Evolutionary conservation across 1,140 invertebrate genomes (phyloP), one percentile per base, ranked within the genome.

Genomic region (Dinothrombium tinctorium): DNA sequence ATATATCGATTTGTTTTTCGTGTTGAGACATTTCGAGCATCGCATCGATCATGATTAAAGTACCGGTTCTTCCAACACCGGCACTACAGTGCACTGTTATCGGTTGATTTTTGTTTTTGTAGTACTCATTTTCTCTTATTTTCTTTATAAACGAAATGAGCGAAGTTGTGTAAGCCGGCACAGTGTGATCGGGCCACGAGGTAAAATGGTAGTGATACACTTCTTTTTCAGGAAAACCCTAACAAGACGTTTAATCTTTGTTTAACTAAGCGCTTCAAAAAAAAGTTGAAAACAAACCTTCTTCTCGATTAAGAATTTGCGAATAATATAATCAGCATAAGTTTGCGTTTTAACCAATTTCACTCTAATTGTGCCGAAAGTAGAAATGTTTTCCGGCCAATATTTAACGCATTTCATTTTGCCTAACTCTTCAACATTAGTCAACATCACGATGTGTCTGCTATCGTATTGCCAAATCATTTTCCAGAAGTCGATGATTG

Each of bases 31-130:
- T 80, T 62, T 89, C 84, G 39, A 96, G 64, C 46, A 98, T 86
- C 71, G 95, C 89, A 56, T 95, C 87, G 49, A 95, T 87, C 33
- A 94, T 87, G 53, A 95, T 94, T 56, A 95, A 94, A 2, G 89
- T 96, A 31, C 37, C 37, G 26, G 37, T 24, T 0, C 37, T 21
- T 19, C 45, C 46, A 22, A 47, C 46, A 33, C 46, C 46, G 20
- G 46, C 46, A 12, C 37, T 41, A 61, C 92, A 98, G 58, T 98
- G 90, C 0, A 95, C 87, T 1, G 96, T 72, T 45, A 98, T 69
- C 0, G 94, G 92, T 1, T 90, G 90, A 22, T 68, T 57, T 39
- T 53, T 53, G 55, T 71, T 51, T 12, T 14, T 14, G 63, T 74
- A 64, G 56, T 70, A 62, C 68, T 74, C 77, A 59, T 94, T 78